Evolutionary conservation across 2,888 invertebrate species (phyloP).

Genomic region (Melitaea athalia): DNA sequence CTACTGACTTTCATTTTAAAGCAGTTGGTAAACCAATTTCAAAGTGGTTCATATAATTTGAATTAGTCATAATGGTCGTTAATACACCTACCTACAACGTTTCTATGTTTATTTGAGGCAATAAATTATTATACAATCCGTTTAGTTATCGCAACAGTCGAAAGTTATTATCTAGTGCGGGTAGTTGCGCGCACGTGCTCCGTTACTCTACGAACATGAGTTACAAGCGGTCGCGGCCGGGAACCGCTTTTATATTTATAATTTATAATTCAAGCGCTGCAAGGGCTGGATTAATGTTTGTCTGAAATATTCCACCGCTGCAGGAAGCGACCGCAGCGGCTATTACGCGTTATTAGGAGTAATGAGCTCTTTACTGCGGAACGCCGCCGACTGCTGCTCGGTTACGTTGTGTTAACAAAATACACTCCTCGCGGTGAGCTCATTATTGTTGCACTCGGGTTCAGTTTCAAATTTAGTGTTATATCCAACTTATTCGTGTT

Average conservation of each 20-base stretch:
- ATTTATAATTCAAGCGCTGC: conserved; percentile 10
- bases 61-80: no score
- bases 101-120: background rate
- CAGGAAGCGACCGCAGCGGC: conserved; percentile 13
- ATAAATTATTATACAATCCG: background rate
- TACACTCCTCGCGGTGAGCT: background rate
- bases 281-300: no score
- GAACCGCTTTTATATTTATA: conserved; percentile 2
- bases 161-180: background rate
- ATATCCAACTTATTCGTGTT: background rate
- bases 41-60: no score
- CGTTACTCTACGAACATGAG: background rate
- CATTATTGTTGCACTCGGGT: background rate
- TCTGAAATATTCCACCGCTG: no score
- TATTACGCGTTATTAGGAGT: conserved; percentile 11
- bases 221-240: background rate
- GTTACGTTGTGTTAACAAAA: conserved; percentile 5
- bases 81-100: background rate
- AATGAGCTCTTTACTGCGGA: conserved; percentile 11
- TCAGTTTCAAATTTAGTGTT: background rate
- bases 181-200: background rate
- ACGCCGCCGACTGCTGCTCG: background rate
- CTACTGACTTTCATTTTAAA: no score
- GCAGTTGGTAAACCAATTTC: no score
- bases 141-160: background rate